Percentiles rank a stretch among this genome's conserved stretches.
These are phyloP conservation scores for Schrankia costaestrigalis DNA, from an alignment of 2,888 invertebrate species.

Conservation along the genomic window DNA sequence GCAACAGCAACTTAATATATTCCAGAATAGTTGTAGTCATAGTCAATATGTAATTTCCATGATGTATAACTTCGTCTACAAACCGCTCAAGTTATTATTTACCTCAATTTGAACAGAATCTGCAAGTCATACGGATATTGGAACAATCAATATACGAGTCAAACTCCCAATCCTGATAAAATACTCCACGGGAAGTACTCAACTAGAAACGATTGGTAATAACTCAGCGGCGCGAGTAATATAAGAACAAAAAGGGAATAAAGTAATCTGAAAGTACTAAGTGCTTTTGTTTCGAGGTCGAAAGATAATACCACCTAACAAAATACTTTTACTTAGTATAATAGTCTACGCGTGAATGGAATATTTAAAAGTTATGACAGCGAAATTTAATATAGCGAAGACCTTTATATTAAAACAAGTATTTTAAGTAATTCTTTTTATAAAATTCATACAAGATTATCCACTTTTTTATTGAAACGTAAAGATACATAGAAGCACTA, in stretches of 20 bases:
- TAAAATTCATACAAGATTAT: too few relatives aligned
- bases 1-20: too few relatives aligned
- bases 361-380: slow-evolving; percentile 12
- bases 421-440: too few relatives aligned
- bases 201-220: slow-evolving; percentile 6
- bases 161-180: slow-evolving; percentile 4
- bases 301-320: slow-evolving; percentile 22
- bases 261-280: slow-evolving; percentile 28
- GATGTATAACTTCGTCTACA: too few relatives aligned
- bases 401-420: neutral
- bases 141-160: slow-evolving; percentile 1
- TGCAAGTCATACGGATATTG: too few relatives aligned
- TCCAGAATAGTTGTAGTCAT: too few relatives aligned
- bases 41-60: too few relatives aligned
- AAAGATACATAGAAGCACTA: too few relatives aligned
- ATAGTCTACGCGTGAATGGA: slow-evolving; percentile 20
- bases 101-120: too few relatives aligned
- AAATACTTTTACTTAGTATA: slow-evolving; percentile 19
- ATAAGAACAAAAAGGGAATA: slow-evolving; percentile 14
- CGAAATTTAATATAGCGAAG: slow-evolving; percentile 7
- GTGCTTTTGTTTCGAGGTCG: slow-evolving; percentile 23
- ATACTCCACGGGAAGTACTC: slow-evolving; percentile 1
- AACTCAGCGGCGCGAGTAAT: slow-evolving; percentile 11
- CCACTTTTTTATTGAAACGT: too few relatives aligned
- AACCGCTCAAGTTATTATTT: too few relatives aligned